Conservation (phyloP, 2,797 vertebrate genomes). For the Nannoperca australis region DNA sequence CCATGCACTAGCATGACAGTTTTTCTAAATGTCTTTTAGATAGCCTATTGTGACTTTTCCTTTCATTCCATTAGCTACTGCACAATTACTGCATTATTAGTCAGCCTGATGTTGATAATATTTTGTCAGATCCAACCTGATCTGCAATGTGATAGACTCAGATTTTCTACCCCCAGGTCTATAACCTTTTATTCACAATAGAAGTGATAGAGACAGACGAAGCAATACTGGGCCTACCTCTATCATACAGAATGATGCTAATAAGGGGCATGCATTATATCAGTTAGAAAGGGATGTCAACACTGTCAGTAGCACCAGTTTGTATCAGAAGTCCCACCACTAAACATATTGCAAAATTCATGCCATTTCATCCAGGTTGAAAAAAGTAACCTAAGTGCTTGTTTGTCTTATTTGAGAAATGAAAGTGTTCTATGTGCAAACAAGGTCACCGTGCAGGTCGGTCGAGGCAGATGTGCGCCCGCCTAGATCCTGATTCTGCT, state of each 20-base stretch:
- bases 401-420: background rate
- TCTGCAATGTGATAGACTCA: background rate
- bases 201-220: background rate
- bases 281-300: background rate
- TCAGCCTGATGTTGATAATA: background rate
- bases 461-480: no score
- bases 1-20: background rate
- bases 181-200: background rate
- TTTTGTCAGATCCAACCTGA: background rate
- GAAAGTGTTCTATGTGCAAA: background rate
- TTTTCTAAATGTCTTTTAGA: no score
- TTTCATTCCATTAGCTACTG: background rate
- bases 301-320: background rate
- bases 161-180: background rate
- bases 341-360: background rate
- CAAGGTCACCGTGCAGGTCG: background rate
- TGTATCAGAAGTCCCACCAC: background rate
- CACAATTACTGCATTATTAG: background rate
- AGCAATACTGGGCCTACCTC: background rate
- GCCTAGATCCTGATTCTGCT: no score
- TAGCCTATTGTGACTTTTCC: constrained; percentile 4
- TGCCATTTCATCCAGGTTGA: no score
- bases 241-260: background rate
- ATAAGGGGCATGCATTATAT: background rate
- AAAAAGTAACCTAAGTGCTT: background rate